Percentiles rank a stretch among this genome's conserved stretches.
These are phyloP conservation scores for Reticulitermes lucifugus DNA, from an alignment of 2,888 invertebrate genomes.

Conservation along the genomic window DNA sequence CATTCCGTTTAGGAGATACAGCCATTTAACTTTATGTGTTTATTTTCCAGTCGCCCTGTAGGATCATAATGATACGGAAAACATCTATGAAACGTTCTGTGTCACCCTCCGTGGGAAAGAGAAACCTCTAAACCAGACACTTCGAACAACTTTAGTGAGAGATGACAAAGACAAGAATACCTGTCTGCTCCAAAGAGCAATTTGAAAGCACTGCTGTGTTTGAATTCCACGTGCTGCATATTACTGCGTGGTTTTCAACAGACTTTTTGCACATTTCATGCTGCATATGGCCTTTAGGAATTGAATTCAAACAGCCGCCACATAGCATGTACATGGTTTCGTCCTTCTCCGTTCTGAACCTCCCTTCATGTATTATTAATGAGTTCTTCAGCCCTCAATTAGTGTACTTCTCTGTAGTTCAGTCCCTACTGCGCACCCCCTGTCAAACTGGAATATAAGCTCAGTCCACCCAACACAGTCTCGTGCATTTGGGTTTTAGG, in stretches of 20 bases:
- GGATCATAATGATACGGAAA: too few relatives aligned
- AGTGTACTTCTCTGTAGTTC: slow-evolving; percentile 28
- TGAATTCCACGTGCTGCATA: background rate
- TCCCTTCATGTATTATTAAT: slow-evolving; percentile 48
- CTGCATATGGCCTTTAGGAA: background rate
- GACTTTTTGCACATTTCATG: slow-evolving; percentile 10
- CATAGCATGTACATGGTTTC: background rate
- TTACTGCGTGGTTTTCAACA: background rate
- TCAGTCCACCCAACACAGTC: background rate
- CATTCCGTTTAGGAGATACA: too few relatives aligned
- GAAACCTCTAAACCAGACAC: too few relatives aligned
- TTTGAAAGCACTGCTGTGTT: background rate
- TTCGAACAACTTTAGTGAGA: too few relatives aligned
- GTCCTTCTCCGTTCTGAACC: slow-evolving; percentile 19
- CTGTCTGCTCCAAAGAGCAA: background rate
- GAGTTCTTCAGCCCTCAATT: slow-evolving; percentile 44
- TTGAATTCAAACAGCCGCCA: slow-evolving; percentile 17
- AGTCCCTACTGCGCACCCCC: slow-evolving; percentile 1
- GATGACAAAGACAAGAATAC: too few relatives aligned
- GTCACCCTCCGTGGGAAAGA: too few relatives aligned
- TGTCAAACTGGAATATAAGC: background rate
- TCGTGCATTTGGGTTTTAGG: background rate
- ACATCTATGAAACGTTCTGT: too few relatives aligned
- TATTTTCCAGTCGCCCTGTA: too few relatives aligned
- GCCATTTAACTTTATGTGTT: too few relatives aligned